Evolutionary conservation across 2,113 vertebrate species (phyloP).

Genomic region (Hydrolagus affinis): DNA sequence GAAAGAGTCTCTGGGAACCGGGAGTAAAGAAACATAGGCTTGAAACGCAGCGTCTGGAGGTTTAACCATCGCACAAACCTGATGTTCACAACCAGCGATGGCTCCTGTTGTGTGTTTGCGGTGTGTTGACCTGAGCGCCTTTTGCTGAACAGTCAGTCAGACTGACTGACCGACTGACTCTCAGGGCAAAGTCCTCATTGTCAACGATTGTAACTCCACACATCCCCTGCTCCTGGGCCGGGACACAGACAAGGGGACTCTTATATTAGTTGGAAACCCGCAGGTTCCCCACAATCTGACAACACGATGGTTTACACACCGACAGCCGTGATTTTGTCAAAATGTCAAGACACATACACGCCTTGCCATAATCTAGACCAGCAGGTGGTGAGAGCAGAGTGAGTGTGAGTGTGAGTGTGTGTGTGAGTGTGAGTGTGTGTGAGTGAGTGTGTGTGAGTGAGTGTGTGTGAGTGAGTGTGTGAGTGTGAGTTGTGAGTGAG

Average conservation of each 20-base stretch:
- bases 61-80: too few species aligned
- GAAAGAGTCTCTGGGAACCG: not conserved
- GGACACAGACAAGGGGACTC: not conserved
- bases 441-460: too few species aligned
- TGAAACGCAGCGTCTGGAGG: not conserved
- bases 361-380: not conserved
- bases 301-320: not conserved
- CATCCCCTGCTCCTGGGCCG: not conserved
- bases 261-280: not conserved
- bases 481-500: too few species aligned
- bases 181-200: not conserved
- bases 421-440: too few species aligned
- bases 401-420: too few species aligned
- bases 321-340: not conserved
- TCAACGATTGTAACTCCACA: not conserved
- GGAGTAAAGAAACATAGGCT: not conserved
- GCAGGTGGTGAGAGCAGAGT: not conserved
- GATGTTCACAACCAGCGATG: not conserved
- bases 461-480: too few species aligned
- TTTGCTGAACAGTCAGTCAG: not conserved
- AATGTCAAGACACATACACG: not conserved
- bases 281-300: not conserved
- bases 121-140: too few species aligned
- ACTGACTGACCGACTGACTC: too few species aligned
- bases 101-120: too few species aligned